These are phyloP conservation scores for Nothoprocta pentlandii DNA, from an alignment of 2,113 vertebrate species.

Conservation along the genomic window DNA sequence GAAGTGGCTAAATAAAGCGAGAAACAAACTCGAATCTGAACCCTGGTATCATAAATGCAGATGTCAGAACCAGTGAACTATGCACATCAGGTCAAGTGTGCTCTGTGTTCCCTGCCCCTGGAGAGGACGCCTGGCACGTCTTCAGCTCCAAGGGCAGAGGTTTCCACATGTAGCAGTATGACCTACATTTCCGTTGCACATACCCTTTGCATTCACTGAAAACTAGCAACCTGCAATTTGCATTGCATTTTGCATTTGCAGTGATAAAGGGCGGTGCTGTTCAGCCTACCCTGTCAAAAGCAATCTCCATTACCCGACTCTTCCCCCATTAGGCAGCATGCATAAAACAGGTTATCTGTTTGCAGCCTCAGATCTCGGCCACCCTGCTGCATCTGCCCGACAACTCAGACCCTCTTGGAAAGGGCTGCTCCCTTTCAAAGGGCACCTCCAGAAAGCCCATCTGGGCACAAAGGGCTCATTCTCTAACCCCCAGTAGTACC, in stretches of 20 bases:
- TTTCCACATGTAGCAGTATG: background rate
- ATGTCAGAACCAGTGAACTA: background rate
- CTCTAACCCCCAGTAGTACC: background rate
- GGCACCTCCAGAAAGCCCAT: background rate
- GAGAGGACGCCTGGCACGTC: background rate
- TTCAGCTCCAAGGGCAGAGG: conserved; percentile 23
- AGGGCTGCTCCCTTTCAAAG: background rate
- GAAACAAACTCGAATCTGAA: background rate
- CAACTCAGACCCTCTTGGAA: background rate
- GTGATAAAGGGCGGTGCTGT: background rate
- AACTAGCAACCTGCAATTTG: conserved; percentile 31
- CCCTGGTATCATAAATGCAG: background rate
- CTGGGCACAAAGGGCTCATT: background rate
- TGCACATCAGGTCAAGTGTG: background rate
- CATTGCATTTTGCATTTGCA: background rate
- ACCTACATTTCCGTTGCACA: conserved; percentile 18
- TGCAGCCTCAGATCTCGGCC: conserved; percentile 8
- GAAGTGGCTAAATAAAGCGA: background rate
- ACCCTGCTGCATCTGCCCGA: background rate
- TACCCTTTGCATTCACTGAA: background rate
- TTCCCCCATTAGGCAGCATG: background rate
- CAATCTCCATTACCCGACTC: background rate
- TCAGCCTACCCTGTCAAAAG: conserved; percentile 44
- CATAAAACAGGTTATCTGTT: conserved; percentile 37
- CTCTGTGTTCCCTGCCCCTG: background rate